Evolutionary conservation across 1,140 invertebrate genomes (phyloP).

Genomic region (Andricus grossulariae): DNA sequence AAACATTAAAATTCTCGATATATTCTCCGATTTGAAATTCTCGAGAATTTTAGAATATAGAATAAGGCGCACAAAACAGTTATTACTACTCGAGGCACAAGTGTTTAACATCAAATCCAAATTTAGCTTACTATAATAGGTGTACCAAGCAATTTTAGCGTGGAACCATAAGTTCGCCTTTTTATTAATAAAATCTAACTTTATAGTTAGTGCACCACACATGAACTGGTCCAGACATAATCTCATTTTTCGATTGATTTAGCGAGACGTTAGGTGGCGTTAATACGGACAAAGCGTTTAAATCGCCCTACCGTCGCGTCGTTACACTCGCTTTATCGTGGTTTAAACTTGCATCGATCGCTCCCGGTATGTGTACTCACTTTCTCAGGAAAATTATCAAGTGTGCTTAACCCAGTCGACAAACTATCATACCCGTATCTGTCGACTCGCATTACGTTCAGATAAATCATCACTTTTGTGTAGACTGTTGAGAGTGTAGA

Average conservation of each 20-base stretch:
- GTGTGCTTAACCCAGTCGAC: background rate
- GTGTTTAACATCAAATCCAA: constrained; percentile 12
- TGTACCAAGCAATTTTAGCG: background rate
- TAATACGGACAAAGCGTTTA: constrained; percentile 22
- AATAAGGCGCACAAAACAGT: background rate
- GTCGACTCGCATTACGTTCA: too few species aligned
- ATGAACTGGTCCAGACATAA: background rate
- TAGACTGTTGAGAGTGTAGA: too few species aligned
- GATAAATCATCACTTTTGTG: too few species aligned
- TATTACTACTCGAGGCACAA: background rate
- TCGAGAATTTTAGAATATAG: background rate
- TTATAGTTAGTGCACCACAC: background rate
- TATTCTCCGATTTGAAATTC: background rate
- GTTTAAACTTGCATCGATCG: constrained; percentile 25
- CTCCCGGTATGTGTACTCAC: background rate
- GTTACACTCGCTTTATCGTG: constrained; percentile 14
- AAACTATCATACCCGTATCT: background rate
- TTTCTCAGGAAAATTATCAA: background rate
- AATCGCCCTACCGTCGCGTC: background rate
- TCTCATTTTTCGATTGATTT: constrained; percentile 22
- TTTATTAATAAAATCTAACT: constrained; percentile 29
- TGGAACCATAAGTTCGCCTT: constrained; percentile 5
- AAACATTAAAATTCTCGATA: too few species aligned
- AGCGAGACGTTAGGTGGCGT: constrained; percentile 14
- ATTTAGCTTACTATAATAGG: constrained; percentile 11